A percentile compares a stretch with the other conserved stretches of the same genome.
Evolutionary conservation across 1,140 invertebrate species (phyloP).

Genomic region (Aphidius gifuensis): DNA sequence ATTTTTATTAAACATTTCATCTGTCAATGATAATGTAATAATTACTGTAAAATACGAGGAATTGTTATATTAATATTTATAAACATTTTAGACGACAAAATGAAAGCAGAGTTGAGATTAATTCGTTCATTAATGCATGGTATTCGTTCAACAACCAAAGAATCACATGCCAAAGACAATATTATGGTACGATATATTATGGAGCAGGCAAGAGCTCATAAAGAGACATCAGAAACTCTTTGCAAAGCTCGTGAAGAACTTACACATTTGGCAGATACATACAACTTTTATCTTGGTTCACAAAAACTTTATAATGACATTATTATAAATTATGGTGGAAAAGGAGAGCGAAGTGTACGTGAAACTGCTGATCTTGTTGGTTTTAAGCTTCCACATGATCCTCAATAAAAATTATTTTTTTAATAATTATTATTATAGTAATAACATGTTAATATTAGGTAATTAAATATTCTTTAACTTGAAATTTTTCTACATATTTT

Average conservation of each 20-base stretch:
- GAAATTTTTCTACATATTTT: too few species aligned
- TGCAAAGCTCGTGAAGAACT: constrained; percentile 80
- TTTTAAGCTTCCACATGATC: constrained; percentile 80
- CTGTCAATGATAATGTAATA: too few species aligned
- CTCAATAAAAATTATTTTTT: constrained; percentile 53
- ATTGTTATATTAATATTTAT: too few species aligned
- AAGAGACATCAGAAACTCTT: constrained; percentile 74
- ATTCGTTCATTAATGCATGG: constrained; percentile 55
- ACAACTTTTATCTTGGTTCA: constrained; percentile 71
- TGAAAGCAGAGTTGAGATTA: constrained; percentile 54
- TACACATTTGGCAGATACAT: constrained; percentile 67
- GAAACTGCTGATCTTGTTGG: constrained; percentile 81
- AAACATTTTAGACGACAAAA: constrained; percentile 26
- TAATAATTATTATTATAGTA: too few species aligned
- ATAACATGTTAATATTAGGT: too few species aligned
- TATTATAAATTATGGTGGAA: constrained; percentile 68
- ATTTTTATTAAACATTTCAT: too few species aligned
- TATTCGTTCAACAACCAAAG: constrained; percentile 17
- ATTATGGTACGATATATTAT: constrained; percentile 65
- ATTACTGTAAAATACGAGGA: too few species aligned
- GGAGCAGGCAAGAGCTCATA: constrained; percentile 67
- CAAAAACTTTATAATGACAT: constrained; percentile 67
- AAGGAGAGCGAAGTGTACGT: constrained; percentile 70
- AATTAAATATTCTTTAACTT: too few species aligned
- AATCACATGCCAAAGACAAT: constrained; percentile 59